These are phyloP conservation scores for Phataginus tetradactyla DNA, from an alignment of 2,797 vertebrate genomes.

Conservation along the genomic window DNA sequence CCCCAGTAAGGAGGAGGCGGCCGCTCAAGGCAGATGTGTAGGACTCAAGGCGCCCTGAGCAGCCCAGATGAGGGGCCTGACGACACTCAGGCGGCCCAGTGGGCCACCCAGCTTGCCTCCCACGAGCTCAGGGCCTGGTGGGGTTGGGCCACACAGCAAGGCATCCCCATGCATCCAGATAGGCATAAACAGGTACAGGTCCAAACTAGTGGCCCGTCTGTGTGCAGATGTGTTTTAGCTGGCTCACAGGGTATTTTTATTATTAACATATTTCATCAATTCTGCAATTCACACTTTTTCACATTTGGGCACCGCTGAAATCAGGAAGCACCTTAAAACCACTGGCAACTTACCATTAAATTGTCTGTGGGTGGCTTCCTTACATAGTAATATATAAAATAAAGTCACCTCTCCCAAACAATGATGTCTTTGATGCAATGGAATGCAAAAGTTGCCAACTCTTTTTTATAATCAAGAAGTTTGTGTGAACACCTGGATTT, in stretches of 20 bases:
- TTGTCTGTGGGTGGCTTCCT: neutral
- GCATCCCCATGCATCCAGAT: neutral
- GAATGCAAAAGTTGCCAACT: neutral
- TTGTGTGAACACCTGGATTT: neutral
- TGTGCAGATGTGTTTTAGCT: neutral
- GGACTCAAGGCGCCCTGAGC: neutral
- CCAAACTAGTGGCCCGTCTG: neutral
- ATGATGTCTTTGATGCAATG: neutral
- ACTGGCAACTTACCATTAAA: neutral
- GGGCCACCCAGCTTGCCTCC: neutral
- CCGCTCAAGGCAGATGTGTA: neutral
- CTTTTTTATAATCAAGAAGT: neutral
- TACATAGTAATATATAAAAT: neutral
- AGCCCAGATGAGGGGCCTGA: neutral
- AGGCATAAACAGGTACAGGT: neutral
- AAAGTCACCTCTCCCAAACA: neutral
- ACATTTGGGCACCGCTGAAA: neutral
- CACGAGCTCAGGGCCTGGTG: neutral
- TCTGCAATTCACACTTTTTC: neutral
- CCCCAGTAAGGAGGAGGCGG: neutral
- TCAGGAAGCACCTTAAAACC: neutral
- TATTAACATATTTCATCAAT: neutral
- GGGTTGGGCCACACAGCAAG: neutral
- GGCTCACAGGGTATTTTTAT: neutral
- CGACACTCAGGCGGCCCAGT: rapidly evolving